Base-by-base conservation (phyloP, 1,140 invertebrate species). In the Apocrypta bakeri region DNA sequence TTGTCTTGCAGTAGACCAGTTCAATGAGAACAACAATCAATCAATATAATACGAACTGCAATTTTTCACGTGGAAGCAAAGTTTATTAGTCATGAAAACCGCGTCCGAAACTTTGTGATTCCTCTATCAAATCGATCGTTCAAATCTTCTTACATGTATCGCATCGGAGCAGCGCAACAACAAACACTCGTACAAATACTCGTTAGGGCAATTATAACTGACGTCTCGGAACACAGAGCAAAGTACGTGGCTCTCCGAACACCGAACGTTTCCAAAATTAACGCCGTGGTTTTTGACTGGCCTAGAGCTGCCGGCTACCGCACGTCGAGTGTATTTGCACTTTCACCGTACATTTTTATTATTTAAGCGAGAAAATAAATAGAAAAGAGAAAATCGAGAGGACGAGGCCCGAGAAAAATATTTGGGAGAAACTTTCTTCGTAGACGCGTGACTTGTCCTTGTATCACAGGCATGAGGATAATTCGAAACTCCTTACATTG, bases 301-400 rank as follows among this genome's bases (percentile, higher is more conserved):
- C 71, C n/a, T 73, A 27, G 27, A 33, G 48, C 48, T 21, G 48
- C 48, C 17, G 48, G 48, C 48, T 4, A n/a, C 17, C 68, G 29
- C 17, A 37, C 3, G 3, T 0, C 27, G 12, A n/a, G 25, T n/a
- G 27, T 75, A 56, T 75, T 75, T 75, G 48, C 73, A 63, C 73
- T 75, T 75, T 75, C 73, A 31, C 73, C 25, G 14, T 4, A 27
- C 17, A 27, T 75, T 75, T 61, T 75, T 61, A 56, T 75, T 75
- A 61, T 75, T 75, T 75, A 75, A 25, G 73, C 48, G 48, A 29
- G 21, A 75, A 31, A 61, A 75, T 75, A 75, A 75, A 75, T 75
- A 75, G 73, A 61, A 75, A 75, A 7, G 73, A 31, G 25, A 75
- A 29, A 75, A 75, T 25, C 27, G 48, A n/a, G 48, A 17, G 17